A percentile compares a stretch with the other conserved stretches of the same genome.
phyloP scores from a whole-genome alignment of 1,140 invertebrate genomes.

The Drosophila ohnishii region DNA sequence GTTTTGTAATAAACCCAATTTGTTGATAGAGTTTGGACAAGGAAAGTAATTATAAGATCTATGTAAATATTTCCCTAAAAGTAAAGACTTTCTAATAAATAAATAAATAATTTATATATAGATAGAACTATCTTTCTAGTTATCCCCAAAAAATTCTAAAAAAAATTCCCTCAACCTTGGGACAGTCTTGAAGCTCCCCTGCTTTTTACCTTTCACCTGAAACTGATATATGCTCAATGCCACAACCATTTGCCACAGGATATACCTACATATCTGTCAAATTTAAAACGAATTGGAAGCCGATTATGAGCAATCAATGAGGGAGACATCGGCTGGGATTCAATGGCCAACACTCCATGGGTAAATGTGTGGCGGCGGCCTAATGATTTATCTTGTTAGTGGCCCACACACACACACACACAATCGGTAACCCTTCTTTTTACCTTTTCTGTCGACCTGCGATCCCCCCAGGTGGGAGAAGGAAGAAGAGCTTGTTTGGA shows the following conservation, averaged over 20 bases:
- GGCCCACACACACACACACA: conserved; percentile 5
- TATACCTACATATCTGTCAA: conserved; percentile 23
- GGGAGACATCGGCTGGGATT: not conserved
- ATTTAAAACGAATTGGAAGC: conserved; percentile 30
- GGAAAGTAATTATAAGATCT: not conserved
- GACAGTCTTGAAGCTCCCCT: too few relatives aligned
- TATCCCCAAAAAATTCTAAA: too few relatives aligned
- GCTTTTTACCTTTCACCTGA: not conserved
- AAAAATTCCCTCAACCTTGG: not conserved
- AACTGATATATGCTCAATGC: not conserved
- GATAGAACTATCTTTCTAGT: too few relatives aligned
- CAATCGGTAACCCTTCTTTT: conserved; percentile 4
- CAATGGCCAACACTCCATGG: conserved; percentile 18
- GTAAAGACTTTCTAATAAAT: too few relatives aligned
- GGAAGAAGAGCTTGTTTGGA: not conserved
- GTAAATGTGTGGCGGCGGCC: conserved; percentile 17
- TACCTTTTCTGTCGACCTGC: not conserved
- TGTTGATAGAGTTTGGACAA: not conserved
- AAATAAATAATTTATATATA: too few relatives aligned
- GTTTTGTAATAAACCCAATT: not conserved
- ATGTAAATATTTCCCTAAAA: too few relatives aligned
- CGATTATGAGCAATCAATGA: conserved; percentile 27
- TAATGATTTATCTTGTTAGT: conserved; percentile 48
- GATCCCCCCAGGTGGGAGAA: not conserved
- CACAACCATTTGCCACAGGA: conserved; percentile 6